Conservation (phyloP, 2,113 vertebrate genomes). For the Corythornis cristatus region DNA sequence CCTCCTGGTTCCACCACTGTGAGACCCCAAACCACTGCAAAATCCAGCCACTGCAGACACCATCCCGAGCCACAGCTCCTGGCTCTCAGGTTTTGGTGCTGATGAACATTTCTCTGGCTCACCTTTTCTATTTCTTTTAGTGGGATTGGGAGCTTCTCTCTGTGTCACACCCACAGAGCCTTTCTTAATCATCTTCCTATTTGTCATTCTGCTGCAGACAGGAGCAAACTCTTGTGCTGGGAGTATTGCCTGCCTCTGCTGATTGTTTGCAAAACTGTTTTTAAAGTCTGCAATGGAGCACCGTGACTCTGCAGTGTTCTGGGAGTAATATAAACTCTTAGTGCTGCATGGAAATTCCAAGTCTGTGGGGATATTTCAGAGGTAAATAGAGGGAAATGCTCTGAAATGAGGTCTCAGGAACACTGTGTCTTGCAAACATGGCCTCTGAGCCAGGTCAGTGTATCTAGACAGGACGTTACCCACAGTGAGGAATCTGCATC, state of each 20-base stretch:
- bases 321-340: not conserved
- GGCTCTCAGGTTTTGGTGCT: not conserved
- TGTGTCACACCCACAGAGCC: not conserved
- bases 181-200: not conserved
- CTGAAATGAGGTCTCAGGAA: not conserved
- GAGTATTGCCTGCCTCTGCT: not conserved
- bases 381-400: not conserved
- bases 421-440: not conserved
- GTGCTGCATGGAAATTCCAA: not conserved
- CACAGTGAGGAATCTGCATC: not conserved
- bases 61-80: not conserved
- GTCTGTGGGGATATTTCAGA: not conserved
- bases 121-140: not conserved
- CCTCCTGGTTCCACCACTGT: not conserved
- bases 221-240: not conserved
- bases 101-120: not conserved
- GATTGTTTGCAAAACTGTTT: not conserved
- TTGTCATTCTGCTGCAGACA: not conserved
- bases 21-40: not conserved
- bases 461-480: not conserved
- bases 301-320: not conserved
- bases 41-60: not conserved
- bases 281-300: not conserved
- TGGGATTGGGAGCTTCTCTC: not conserved
- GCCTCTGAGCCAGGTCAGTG: not conserved